phyloP scores from a whole-genome alignment of 2,113 vertebrate species.

The Apeltes quadracus region DNA sequence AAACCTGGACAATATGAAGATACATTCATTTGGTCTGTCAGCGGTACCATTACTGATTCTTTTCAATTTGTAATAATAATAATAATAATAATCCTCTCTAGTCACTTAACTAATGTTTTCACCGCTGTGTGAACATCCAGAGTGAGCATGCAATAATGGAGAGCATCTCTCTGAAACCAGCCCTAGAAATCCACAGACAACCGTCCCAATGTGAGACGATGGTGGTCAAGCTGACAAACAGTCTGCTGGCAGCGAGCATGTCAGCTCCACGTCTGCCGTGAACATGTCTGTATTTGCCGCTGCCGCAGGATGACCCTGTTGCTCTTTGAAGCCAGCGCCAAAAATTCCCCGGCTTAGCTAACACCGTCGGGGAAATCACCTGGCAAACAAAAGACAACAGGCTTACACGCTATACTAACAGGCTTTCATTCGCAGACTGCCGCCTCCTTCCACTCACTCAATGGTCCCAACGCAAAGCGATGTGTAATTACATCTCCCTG shows the following conservation, averaged over 20 bases:
- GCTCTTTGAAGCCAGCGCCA: conserved; percentile 78
- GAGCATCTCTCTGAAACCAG: not conserved
- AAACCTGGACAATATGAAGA: too few species aligned
- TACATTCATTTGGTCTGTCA: not conserved
- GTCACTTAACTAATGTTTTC: not conserved
- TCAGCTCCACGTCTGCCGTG: conserved; percentile 21
- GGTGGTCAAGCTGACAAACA: conserved; percentile 30
- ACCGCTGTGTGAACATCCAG: not conserved
- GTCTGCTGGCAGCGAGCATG: not conserved
- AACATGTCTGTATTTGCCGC: conserved; percentile 76
- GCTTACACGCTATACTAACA: conserved; percentile 43
- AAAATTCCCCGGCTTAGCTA: conserved; percentile 73
- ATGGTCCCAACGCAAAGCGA: not conserved
- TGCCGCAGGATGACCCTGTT: conserved; percentile 53
- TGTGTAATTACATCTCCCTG: conserved; percentile 19
- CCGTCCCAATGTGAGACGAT: not conserved
- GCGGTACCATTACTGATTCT: not conserved
- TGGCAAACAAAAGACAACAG: conserved; percentile 62
- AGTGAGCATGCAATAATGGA: not conserved
- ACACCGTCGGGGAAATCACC: conserved; percentile 77
- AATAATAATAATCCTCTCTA: not conserved
- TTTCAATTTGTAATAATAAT: too few species aligned
- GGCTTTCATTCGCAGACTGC: conserved; percentile 44
- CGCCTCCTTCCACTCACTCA: conserved; percentile 21
- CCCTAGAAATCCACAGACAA: not conserved